Evolutionary conservation across 2,113 vertebrate species (phyloP).

Genomic region (Sceloporus tristichus): DNA sequence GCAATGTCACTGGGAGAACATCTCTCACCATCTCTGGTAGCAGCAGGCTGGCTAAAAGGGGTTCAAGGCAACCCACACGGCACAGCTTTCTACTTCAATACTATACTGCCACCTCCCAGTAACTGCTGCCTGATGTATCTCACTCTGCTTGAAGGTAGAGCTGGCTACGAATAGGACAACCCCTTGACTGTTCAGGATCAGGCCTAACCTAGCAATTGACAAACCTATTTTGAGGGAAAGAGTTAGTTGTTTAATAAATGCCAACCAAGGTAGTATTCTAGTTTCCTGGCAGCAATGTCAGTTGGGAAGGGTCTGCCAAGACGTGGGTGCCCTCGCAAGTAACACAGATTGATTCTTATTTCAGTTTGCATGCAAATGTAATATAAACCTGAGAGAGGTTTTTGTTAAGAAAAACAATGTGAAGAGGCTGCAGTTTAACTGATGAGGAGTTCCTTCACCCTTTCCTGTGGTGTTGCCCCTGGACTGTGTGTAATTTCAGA

Average conservation of each 20-base stretch:
- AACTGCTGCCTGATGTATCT: neutral
- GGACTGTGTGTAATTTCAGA: neutral
- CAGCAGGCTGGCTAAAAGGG: too few species aligned
- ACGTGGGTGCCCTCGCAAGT: neutral
- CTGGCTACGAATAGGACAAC: neutral
- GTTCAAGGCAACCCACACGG: too few species aligned
- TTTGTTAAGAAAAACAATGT: neutral
- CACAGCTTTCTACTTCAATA: too few species aligned
- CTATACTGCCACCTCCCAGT: too few species aligned
- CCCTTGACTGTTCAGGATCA: neutral
- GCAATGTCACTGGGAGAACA: too few species aligned
- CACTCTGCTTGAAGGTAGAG: too few species aligned
- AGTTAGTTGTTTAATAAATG: neutral
- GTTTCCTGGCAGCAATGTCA: neutral
- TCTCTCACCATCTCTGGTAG: too few species aligned
- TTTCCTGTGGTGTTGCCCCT: neutral
- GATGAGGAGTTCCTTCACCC: neutral
- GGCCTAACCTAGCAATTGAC: neutral
- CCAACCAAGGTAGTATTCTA: neutral
- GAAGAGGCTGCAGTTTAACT: neutral
- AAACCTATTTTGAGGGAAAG: neutral
- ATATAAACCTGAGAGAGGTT: neutral
- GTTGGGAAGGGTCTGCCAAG: neutral
- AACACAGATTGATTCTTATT: neutral
- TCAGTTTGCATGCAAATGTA: neutral